Evolutionary conservation across 2,113 vertebrate species (phyloP), one percentile per base, ranked within the genome.

Genomic region (Xyrauchen texanus): DNA sequence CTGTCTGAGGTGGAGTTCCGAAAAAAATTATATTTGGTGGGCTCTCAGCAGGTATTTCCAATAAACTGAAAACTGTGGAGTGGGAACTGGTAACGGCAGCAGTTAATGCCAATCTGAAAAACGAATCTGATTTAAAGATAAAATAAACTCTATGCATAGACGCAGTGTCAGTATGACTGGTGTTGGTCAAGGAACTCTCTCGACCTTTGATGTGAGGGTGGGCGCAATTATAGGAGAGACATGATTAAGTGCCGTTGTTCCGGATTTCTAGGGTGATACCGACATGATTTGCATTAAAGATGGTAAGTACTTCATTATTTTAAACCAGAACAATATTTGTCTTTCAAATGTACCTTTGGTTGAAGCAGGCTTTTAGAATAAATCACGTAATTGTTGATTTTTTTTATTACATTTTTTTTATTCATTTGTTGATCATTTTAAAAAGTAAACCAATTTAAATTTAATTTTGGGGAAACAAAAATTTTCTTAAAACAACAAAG

Each of bases 191-290:
- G 15, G 60, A 62, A 62, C 21, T 16, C 60, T 62, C 16, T 62
- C 61, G 34, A 16, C 61, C 61, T 63, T 63, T 63, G 15, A 63
- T 63, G 61, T 9, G 16, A 61, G 58, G 15, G 58, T 61, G n/a
- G 58, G 15, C 16, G n/a, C 15, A 15, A 61, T 61, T 61, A 63
- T 63, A 11, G 21, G 9, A 16, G 21, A 63, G 47, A 63, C 61
- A 63, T 9, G 61, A 63, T 63, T 63, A 63, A 63, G 21, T 63
- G 61, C 9, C 21, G 61, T 63, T 63, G 16, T 63, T 63, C 61
- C 61, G 10, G 61, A 61, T 8, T 61, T 61, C n/a, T 7, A 61
- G 21, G 15, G n/a, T 21, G 7, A 61, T 61, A 61, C 58, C n/a
- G 58, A 61, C 16, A 15, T 61, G 58, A 61, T 61, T 61, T 61